Evolutionary conservation across 1,140 invertebrate genomes (phyloP).

Genomic region (Stegodyphus dumicola): DNA sequence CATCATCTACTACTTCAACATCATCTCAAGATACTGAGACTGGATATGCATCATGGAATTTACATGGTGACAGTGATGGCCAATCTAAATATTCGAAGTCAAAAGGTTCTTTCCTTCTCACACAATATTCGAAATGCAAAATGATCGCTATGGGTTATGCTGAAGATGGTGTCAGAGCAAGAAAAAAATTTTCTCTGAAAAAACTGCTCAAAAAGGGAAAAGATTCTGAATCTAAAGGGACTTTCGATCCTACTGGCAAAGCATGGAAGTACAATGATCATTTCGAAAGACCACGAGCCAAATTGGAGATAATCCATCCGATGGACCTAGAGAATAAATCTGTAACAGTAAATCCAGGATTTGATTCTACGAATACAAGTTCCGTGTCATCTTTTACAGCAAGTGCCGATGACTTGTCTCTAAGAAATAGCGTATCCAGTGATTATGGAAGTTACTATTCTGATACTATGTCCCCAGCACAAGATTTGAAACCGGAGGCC

Average conservation of each 20-base stretch:
- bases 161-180: constrained; percentile 29
- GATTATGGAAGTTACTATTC: constrained; percentile 57
- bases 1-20: constrained; percentile 50
- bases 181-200: constrained; percentile 56
- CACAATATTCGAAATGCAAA: constrained; percentile 57
- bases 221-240: constrained; percentile 24
- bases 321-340: constrained; percentile 59
- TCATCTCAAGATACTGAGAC: constrained; percentile 58
- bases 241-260: constrained; percentile 42
- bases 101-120: constrained; percentile 52
- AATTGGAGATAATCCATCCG: constrained; percentile 57
- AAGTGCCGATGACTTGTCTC: constrained; percentile 38
- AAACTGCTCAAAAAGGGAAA: constrained; percentile 49
- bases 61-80: constrained; percentile 40
- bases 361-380: constrained; percentile 34
- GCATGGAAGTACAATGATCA: constrained; percentile 57
- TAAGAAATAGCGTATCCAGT: constrained; percentile 51
- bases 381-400: constrained; percentile 32
- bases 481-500: constrained; percentile 36
- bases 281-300: constrained; percentile 48
- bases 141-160: constrained; percentile 53
- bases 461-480: constrained; percentile 37
- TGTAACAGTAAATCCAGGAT: constrained; percentile 54
- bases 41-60: constrained; percentile 52
- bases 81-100: constrained; percentile 32